Evolutionary conservation across 2,113 vertebrate genomes (phyloP).

Genomic region (Istiophorus platypterus): DNA sequence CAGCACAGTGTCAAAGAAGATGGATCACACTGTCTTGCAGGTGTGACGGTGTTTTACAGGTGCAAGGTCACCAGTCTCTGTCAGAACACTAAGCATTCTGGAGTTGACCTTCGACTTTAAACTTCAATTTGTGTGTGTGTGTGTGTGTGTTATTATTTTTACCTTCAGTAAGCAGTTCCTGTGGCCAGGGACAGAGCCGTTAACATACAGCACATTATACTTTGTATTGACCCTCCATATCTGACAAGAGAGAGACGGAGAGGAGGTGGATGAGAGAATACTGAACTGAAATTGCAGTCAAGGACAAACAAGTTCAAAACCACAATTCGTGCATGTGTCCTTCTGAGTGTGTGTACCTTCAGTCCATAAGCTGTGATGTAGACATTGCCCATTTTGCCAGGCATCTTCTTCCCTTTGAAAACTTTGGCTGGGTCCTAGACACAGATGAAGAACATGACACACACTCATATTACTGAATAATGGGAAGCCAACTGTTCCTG

Average conservation of each 20-base stretch:
- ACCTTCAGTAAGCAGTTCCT: slow-evolving; percentile 96
- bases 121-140: not conserved
- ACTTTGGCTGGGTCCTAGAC: slow-evolving; percentile 90
- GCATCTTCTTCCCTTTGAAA: slow-evolving; percentile 96
- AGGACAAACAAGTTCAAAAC: slow-evolving; percentile 39
- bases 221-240: slow-evolving; percentile 97
- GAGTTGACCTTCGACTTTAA: slow-evolving; percentile 51
- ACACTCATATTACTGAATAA: slow-evolving; percentile 39
- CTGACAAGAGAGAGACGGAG: slow-evolving; percentile 75
- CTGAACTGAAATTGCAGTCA: slow-evolving; percentile 37
- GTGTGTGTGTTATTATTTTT: slow-evolving; percentile 62
- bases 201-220: slow-evolving; percentile 91
- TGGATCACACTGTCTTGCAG: slow-evolving; percentile 60
- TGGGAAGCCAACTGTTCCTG: slow-evolving; percentile 44
- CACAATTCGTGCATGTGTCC: not conserved
- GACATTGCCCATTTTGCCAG: slow-evolving; percentile 92
- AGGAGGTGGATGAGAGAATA: slow-evolving; percentile 37
- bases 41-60: slow-evolving; percentile 58
- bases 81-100: slow-evolving; percentile 39
- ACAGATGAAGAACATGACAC: slow-evolving; percentile 36
- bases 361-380: slow-evolving; percentile 87
- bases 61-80: slow-evolving; percentile 71
- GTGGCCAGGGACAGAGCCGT: slow-evolving; percentile 95
- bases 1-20: slow-evolving; percentile 68
- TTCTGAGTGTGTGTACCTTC: slow-evolving; percentile 84